A percentile compares a stretch with the other conserved stretches of the same genome.
phyloP scores from a whole-genome alignment of 2,888 invertebrate genomes.

The Eupelmus urozonus region DNA sequence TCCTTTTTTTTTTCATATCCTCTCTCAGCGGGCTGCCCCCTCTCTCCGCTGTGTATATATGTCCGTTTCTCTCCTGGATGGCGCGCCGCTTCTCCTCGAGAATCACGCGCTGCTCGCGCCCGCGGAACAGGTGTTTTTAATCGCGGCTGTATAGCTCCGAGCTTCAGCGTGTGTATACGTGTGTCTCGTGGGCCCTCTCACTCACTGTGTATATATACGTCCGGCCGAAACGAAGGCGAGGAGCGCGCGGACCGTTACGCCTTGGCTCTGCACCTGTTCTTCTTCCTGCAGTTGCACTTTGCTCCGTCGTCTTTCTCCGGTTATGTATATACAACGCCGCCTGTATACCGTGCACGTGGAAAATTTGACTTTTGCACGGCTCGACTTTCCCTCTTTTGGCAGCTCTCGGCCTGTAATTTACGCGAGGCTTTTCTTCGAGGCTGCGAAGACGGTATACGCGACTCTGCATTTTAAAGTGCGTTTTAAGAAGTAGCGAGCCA shows the following conservation, averaged over 20 bases:
- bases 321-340: neutral
- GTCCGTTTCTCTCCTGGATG: neutral
- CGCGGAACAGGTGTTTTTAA: slow-evolving; percentile 54
- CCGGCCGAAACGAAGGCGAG: slow-evolving; percentile 14
- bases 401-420: too few relatives aligned
- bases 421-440: too few relatives aligned
- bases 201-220: neutral
- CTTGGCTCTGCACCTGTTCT: too few relatives aligned
- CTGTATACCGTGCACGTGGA: neutral
- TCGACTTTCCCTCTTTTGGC: neutral
- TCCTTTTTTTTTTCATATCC: neutral
- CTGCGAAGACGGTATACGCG: too few relatives aligned
- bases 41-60: neutral
- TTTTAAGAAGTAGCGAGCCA: neutral
- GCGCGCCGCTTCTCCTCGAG: neutral
- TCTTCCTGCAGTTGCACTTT: too few relatives aligned
- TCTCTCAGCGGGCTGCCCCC: neutral
- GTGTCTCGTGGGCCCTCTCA: too few relatives aligned
- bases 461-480: too few relatives aligned
- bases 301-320: too few relatives aligned
- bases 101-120: neutral
- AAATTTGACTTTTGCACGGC: slow-evolving; percentile 4
- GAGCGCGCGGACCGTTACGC: neutral
- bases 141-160: neutral
- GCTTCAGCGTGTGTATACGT: too few relatives aligned